phyloP scores from a whole-genome alignment of 2,797 vertebrate species.

The Onychomys leucogaster region DNA sequence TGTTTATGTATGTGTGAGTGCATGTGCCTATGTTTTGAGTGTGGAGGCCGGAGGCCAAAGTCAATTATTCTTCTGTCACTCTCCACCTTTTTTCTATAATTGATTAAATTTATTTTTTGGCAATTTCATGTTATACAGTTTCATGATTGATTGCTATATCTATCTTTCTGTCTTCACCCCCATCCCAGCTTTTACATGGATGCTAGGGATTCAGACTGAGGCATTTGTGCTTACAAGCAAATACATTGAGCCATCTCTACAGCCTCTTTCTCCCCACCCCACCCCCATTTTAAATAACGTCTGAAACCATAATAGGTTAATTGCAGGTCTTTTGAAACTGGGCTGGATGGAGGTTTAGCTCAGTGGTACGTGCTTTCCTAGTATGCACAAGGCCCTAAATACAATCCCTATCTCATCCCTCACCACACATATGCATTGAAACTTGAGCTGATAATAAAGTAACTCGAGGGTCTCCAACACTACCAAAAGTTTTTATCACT shows the following conservation, averaged over 20 bases:
- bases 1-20: neutral
- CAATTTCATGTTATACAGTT: neutral
- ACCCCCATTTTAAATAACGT: neutral
- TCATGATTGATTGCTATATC: neutral
- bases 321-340: slow-evolving; percentile 47
- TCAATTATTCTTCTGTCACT: neutral
- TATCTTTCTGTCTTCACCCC: neutral
- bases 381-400: no score
- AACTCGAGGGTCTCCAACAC: neutral
- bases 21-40: no score
- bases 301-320: slow-evolving; percentile 46
- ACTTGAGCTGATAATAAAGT: neutral
- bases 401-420: neutral
- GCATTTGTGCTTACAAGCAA: neutral
- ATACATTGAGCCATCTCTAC: neutral
- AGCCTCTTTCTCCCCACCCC: neutral
- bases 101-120: neutral
- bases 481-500: neutral
- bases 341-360: neutral
- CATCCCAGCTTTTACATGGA: neutral
- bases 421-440: neutral
- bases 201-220: neutral
- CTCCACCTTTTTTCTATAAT: neutral
- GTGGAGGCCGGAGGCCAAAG: neutral
- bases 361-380: neutral